Evolutionary conservation across 2,113 vertebrate species (phyloP).

Genomic region (Pleuronectes platessa): DNA sequence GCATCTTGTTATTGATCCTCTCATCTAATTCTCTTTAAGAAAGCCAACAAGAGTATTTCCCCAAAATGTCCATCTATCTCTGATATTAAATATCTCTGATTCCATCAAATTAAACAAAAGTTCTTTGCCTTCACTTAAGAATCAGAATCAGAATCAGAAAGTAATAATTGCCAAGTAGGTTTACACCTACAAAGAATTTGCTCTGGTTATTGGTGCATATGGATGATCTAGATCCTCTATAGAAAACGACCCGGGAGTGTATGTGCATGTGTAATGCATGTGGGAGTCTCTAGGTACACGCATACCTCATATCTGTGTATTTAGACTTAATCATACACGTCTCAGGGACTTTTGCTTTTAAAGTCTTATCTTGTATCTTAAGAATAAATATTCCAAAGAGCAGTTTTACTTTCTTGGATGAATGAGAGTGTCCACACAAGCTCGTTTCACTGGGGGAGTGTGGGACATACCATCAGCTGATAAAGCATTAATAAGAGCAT

Average conservation of each 20-base stretch:
- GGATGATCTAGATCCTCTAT: constrained; percentile 5
- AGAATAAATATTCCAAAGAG: constrained; percentile 55
- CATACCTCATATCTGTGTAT: constrained; percentile 21
- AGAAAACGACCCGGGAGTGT: not conserved
- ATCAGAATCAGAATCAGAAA: too few relatives aligned
- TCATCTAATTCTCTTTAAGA: not conserved
- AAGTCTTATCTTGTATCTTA: constrained; percentile 47
- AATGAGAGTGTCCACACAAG: constrained; percentile 23
- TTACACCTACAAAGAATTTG: too few relatives aligned
- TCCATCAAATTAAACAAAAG: not conserved
- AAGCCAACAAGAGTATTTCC: constrained; percentile 2
- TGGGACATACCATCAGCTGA: constrained; percentile 47
- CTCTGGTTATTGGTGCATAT: too few relatives aligned
- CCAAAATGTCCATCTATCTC: constrained; percentile 5
- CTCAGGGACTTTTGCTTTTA: constrained; percentile 25
- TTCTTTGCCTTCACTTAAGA: not conserved
- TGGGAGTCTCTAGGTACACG: constrained; percentile 16
- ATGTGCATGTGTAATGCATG: not conserved
- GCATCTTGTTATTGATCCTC: not conserved
- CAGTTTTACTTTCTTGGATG: constrained; percentile 45
- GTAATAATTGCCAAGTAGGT: too few relatives aligned
- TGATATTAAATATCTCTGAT: not conserved
- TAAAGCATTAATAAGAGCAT: constrained; percentile 69
- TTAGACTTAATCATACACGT: constrained; percentile 13
- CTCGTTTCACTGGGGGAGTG: constrained; percentile 30